Base-by-base conservation (phyloP, 2,888 invertebrate genomes). In the Oscheius sp. region DNA sequence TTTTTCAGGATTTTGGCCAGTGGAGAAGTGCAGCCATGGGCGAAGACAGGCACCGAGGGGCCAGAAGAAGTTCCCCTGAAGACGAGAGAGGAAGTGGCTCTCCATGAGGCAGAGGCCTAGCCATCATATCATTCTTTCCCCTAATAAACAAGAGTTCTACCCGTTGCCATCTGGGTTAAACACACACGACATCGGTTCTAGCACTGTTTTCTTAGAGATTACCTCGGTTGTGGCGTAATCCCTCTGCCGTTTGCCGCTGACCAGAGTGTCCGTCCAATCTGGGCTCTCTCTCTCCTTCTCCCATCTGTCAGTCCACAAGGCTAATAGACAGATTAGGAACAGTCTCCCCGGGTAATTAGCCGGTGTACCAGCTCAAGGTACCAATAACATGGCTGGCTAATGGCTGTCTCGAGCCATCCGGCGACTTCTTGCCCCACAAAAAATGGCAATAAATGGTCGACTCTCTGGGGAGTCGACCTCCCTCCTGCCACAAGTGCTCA, bases 21-120 rank as follows among this genome's bases (percentile, higher is more conserved):
- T 29, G 81, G 81, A 59, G 77, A 79, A 23, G 80, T 80, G 9
- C 80, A 82, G 70, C 74, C 75, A 53, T 82, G 82, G 82, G 82
- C 82, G 13, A 82, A 79, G 70, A 53, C 72, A 21, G 53, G 72
- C 0, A 59, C 68, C n/a, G 76, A 76, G 43, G 73, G 71, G 35
- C 77, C 72, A 7, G 78, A 81, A 46, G 79, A 77, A 49, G 49
- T 79, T 71, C 78, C 78, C 25, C 79, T 77, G 43, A 76, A 80
- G 58, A 69, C 74, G n/a, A 58, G n/a, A 43, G 75, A 74, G 41
- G 53, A 75, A 7, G 77, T 76, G 21, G 72, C 73, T 6, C 25
- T 18, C 43, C 27, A 29, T 6, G n/a, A 49, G 49, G 63, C 63
- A 18, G 43, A 63, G 43, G 29, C 29, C 49, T 27, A n/a, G 21